Evolutionary conservation across 2,797 vertebrate genomes (phyloP).

Genomic region (Cryptoprocta ferox): DNA sequence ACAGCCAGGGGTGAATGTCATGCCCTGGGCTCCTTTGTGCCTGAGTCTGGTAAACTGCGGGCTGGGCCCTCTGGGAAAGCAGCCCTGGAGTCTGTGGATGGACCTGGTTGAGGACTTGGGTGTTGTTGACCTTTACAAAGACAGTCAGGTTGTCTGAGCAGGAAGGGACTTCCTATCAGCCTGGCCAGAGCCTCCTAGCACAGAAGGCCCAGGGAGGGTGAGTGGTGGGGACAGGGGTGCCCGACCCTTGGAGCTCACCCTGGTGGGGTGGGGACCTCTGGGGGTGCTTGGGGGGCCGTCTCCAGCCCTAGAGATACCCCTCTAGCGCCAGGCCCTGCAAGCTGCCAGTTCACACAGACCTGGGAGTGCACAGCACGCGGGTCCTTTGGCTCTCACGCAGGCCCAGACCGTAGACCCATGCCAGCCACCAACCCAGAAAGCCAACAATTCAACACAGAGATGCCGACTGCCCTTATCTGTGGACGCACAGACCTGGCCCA

Average conservation of each 20-base stretch:
- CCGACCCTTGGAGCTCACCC: not conserved
- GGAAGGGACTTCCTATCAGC: not conserved
- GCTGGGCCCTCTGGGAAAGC: not conserved
- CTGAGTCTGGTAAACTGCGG: not conserved
- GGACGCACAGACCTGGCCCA: not conserved
- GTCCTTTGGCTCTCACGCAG: not conserved
- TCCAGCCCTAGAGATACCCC: not conserved
- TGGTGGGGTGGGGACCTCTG: not conserved
- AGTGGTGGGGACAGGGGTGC: not conserved
- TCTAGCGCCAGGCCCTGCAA: not conserved
- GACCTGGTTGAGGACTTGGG: too few species aligned
- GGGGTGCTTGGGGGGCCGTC: not conserved
- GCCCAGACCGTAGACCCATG: too few species aligned
- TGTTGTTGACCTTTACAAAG: not conserved
- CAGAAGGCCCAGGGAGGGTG: not conserved
- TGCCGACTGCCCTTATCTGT: accelerated
- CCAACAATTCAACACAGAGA: not conserved
- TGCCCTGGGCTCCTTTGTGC: not conserved
- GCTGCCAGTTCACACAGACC: not conserved
- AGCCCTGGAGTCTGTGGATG: not conserved
- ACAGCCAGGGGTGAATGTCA: not conserved
- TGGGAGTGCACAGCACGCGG: too few species aligned
- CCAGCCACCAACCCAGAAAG: not conserved
- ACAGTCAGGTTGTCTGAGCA: not conserved
- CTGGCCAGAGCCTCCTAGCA: too few species aligned